Evolutionary conservation across 2,797 vertebrate genomes (phyloP), one percentile per base, ranked within the genome.

Genomic region (Taeniopygia guttata): DNA sequence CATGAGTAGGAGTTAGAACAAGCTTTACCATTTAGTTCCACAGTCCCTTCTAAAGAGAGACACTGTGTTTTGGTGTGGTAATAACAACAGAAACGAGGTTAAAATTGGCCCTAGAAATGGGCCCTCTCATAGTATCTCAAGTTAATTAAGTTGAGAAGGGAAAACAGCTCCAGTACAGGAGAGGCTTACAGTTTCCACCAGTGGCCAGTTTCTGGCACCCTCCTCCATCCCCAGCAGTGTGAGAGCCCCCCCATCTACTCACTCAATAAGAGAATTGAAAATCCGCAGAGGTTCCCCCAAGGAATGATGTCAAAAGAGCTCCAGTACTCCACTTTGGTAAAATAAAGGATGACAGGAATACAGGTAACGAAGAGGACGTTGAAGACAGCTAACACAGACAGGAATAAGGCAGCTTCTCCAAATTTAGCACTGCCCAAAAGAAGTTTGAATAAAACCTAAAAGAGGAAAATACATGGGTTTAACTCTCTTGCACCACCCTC

Each of bases 341-440:
- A 99, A 98, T 99, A 99, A 95, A 99, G 98, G 94, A 99, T 98
- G 94, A 99, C 93, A 16, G 99, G 99, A 96, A 99, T 98, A 79
- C 98, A 98, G 97, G 99, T 99, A 97, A 99, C 84, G 64, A 99
- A 99, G 91, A 99, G 97, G 91, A 99, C 96, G 77, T 99, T 99
- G 97, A 99, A 98, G 49, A 98, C 98, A 43, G 99, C 99, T 68
- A 99, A 98, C 34, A 99, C 98, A 75, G 98, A 99, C 96, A 99
- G 97, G 96, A 99, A 99, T 96, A 99, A 98, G 87, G 99, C 99
- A n/a, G 99, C 99, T 97, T 99, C 99, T 90, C 99, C 99, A 64
- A 99, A 99, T 97, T 99, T 99, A 93, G 99, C 99, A 94, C 99
- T 99, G 96, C 99, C 99, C 93, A 99, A 97, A 91, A 99, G 98